Evolutionary conservation across 2,888 invertebrate species (phyloP).

Genomic region (Hemithea aestivaria): DNA sequence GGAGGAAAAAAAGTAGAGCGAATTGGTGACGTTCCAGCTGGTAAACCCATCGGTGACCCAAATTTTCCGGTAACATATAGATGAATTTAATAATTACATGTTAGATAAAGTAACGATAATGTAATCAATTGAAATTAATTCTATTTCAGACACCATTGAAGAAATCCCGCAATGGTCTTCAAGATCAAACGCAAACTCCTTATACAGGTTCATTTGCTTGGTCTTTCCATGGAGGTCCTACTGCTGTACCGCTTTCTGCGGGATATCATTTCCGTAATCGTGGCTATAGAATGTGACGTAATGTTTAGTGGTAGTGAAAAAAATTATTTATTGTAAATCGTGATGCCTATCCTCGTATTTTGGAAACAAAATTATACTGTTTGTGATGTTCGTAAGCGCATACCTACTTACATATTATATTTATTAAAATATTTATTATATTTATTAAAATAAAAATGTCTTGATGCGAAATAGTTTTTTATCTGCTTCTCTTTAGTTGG

Average conservation of each 20-base stretch:
- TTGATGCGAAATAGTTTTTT: too few relatives aligned
- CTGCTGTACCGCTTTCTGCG: constrained; percentile 21
- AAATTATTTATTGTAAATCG: constrained; percentile 8
- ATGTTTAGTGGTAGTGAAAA: not conserved
- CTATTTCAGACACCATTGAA: constrained; percentile 35
- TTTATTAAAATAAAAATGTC: too few relatives aligned
- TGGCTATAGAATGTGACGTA: too few relatives aligned
- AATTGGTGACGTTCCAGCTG: constrained; percentile 44
- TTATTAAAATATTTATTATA: too few relatives aligned
- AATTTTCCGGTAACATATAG: constrained; percentile 12
- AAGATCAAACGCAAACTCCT: constrained; percentile 58
- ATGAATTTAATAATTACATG: not conserved
- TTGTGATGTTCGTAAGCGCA: too few relatives aligned
- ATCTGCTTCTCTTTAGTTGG: too few relatives aligned
- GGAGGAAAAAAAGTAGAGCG: constrained; percentile 32
- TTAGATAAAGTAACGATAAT: too few relatives aligned
- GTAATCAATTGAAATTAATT: too few relatives aligned
- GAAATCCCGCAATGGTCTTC: constrained; percentile 59
- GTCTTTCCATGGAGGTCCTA: constrained; percentile 57
- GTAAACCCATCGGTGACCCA: constrained; percentile 28
- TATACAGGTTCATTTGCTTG: constrained; percentile 56
- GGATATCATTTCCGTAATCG: constrained; percentile 27
- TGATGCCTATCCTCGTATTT: constrained; percentile 17
- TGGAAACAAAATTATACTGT: too few relatives aligned
- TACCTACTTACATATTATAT: too few relatives aligned